phyloP scores from a whole-genome alignment of 2,113 vertebrate species.

The Lucifuga dentata region DNA sequence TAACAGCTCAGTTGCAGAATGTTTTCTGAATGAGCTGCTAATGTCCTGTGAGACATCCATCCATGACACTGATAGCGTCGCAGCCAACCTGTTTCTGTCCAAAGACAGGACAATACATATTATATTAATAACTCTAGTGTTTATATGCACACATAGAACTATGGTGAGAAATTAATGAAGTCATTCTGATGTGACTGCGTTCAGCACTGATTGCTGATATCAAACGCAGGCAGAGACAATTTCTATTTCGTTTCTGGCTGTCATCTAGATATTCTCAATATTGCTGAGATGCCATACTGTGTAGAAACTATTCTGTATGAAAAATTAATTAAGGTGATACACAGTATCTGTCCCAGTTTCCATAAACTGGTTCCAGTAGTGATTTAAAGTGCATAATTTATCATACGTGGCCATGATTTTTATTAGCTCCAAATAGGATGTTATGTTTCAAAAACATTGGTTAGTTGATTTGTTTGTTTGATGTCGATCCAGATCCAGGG shows the following conservation, averaged over 20 bases:
- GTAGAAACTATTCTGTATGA: background rate
- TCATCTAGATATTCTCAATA: background rate
- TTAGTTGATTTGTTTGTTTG: too few relatives aligned
- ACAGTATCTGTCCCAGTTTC: too few relatives aligned
- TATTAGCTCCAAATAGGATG: too few relatives aligned
- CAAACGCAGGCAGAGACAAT: background rate
- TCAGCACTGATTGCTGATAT: background rate
- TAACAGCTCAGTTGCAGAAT: background rate
- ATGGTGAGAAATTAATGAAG: background rate
- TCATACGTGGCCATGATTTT: too few relatives aligned
- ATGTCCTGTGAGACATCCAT: background rate
- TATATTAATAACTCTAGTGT: background rate
- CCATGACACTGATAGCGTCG: background rate
- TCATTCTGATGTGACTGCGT: background rate
- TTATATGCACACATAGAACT: background rate
- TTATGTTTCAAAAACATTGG: too few relatives aligned
- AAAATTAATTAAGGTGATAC: too few relatives aligned
- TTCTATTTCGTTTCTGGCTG: conserved; percentile 13
- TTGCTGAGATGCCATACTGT: background rate
- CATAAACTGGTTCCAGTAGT: too few relatives aligned
- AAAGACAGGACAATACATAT: background rate
- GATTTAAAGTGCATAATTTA: too few relatives aligned
- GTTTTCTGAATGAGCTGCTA: background rate
- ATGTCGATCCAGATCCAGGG: too few relatives aligned
- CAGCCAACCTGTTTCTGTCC: conserved; percentile 5